phyloP scores from a whole-genome alignment of 2,888 invertebrate genomes.

The Teleiodes luculella region DNA sequence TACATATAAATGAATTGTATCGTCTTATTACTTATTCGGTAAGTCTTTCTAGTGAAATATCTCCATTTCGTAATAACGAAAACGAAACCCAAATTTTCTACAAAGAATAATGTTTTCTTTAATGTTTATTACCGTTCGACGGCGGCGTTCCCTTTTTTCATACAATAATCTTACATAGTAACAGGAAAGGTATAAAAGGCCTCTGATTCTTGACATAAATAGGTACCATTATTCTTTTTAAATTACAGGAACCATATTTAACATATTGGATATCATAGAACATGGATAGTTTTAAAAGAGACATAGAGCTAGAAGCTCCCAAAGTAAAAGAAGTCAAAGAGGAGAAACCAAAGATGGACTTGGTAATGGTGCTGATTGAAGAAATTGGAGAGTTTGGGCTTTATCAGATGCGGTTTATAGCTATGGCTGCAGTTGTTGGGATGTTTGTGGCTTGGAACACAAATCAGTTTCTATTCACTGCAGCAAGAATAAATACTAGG shows the following conservation, averaged over 20 bases:
- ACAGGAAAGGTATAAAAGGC: too few relatives aligned
- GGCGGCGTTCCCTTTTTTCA: too few relatives aligned
- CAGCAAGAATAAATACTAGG: slow-evolving; percentile 37
- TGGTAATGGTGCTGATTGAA: slow-evolving; percentile 35
- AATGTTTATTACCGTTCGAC: too few relatives aligned
- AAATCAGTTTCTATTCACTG: slow-evolving; percentile 37
- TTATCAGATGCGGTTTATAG: slow-evolving; percentile 31
- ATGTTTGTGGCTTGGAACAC: slow-evolving; percentile 34
- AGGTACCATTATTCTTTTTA: not conserved
- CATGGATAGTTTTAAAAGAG: not conserved
- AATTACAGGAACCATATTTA: not conserved
- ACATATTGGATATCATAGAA: not conserved
- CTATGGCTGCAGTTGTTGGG: slow-evolving; percentile 28
- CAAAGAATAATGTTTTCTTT: too few relatives aligned
- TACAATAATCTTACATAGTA: too few relatives aligned
- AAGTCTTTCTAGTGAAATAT: too few relatives aligned
- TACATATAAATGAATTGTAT: too few relatives aligned
- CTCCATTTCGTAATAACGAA: too few relatives aligned
- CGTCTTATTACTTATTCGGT: too few relatives aligned
- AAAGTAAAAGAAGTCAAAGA: not conserved
- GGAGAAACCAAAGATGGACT: slow-evolving; percentile 21
- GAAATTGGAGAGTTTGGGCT: slow-evolving; percentile 39
- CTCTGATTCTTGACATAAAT: too few relatives aligned
- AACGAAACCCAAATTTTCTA: too few relatives aligned
- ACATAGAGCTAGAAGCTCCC: not conserved